phyloP scores from a whole-genome alignment of 2,888 invertebrate genomes.

The Drosophila setosimentum region DNA sequence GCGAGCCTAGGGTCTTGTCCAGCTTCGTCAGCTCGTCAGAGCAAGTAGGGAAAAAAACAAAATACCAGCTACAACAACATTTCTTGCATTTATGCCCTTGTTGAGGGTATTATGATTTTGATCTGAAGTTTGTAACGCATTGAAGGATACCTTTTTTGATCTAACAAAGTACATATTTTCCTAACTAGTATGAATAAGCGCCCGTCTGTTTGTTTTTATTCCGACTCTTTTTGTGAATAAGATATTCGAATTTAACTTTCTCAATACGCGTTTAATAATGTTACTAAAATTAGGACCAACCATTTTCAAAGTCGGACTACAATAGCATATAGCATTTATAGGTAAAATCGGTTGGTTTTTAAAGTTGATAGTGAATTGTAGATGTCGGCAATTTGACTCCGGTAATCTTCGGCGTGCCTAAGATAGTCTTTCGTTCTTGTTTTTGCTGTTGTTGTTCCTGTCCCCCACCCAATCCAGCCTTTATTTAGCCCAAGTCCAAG shows the following conservation, averaged over 20 bases:
- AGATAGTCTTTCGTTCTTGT: slow-evolving; percentile 12
- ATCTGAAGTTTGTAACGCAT: background rate
- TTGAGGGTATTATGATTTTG: background rate
- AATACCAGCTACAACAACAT: slow-evolving; percentile 30
- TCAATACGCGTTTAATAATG: background rate
- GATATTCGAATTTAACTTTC: background rate
- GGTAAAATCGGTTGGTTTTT: background rate
- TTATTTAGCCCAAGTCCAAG: slow-evolving; percentile 54
- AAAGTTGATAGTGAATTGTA: background rate
- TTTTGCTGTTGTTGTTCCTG: slow-evolving; percentile 18
- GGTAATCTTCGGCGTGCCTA: background rate
- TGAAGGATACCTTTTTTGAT: background rate
- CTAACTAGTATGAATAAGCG: slow-evolving; percentile 1
- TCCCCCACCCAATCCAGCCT: slow-evolving; percentile 28
- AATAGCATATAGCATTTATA: background rate
- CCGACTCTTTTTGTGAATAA: background rate
- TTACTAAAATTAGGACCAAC: background rate
- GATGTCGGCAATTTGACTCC: background rate
- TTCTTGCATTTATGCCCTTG: slow-evolving; percentile 3
- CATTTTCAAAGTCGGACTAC: no score
- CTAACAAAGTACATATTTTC: background rate
- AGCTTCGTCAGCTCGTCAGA: slow-evolving; percentile 57
- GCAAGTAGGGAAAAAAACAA: slow-evolving; percentile 30
- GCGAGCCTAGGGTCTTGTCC: slow-evolving; percentile 67
- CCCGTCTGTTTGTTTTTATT: background rate